Evolutionary conservation across 2,797 vertebrate genomes (phyloP), one percentile per base, ranked within the genome.

Genomic region (Tadarida brasiliensis): DNA sequence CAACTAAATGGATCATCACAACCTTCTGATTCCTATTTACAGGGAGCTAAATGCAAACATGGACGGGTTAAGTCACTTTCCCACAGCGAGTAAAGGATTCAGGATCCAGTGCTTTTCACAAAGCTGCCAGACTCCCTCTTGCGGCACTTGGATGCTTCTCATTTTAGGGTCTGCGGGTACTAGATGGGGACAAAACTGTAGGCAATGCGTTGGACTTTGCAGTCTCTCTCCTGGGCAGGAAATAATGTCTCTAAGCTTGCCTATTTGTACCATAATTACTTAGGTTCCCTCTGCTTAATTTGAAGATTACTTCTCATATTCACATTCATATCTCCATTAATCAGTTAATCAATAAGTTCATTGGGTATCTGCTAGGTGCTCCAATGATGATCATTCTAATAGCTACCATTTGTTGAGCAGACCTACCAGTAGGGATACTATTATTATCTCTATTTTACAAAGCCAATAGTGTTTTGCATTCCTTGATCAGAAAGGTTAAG

Each of bases 221-320:
- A 20, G 6, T 68, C 4, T 67, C 47, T 94, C 80, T 84, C 30
- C 39, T 14, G 28, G 65, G 57, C 9, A 19, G 89, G 54, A 89
- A 89, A 80, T 57, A 39, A 83, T 83, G 30, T 83, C 77, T 73
- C 28, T 71, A 65, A 92, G 19, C 35, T 33, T 67, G 74, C 68
- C 65, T 80, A 57, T 20, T 92, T 56, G 7, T 28, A 68, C 49
- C 19, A 44, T 30, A 59, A 84, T 71, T 61, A 65, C 51, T 91
- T 80, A 88, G 63, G 33, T 74, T 80, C 30, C 76, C 14, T 70
- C 78, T 47, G 33, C 33, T 39, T 81, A 84, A 88, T 74, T 77
- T 65, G 44, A 78, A 76, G 51, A 12, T 56, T 81, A 89, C 28
- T 49, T 95, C 20, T 88, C 73, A 88, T 49, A 68, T 88, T 90